Evolutionary conservation across 2,113 vertebrate genomes (phyloP).

Genomic region (Eulemur macaco): DNA sequence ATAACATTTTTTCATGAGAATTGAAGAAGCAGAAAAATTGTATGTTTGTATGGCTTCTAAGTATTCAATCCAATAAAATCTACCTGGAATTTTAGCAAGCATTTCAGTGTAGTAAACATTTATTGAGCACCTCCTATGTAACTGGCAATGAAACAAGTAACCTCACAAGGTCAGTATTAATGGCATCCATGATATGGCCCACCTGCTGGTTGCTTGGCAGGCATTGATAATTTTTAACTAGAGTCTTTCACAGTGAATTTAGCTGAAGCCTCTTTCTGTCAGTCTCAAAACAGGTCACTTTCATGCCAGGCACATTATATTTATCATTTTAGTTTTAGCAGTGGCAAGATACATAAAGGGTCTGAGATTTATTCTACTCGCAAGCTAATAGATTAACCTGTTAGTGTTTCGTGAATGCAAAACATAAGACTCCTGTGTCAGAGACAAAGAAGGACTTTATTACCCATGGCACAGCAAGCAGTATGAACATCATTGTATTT

Average conservation of each 20-base stretch:
- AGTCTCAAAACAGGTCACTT: background rate
- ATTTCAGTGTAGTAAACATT: background rate
- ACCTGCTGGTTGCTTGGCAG: background rate
- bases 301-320: background rate
- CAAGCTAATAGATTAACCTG: background rate
- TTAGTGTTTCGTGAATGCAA: background rate
- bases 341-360: background rate
- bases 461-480: background rate
- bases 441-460: background rate
- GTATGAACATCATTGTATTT: background rate
- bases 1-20: conserved; percentile 18
- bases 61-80: background rate
- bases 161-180: background rate
- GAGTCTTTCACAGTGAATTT: conserved; percentile 34
- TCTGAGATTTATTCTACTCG: background rate
- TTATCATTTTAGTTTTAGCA: conserved; percentile 19
- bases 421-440: background rate
- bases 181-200: background rate
- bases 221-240: background rate
- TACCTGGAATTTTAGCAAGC: background rate
- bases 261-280: background rate
- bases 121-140: background rate
- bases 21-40: background rate
- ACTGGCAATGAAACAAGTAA: background rate
- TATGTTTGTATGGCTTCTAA: background rate